Percentiles rank a stretch among this genome's conserved stretches.
These are phyloP conservation scores for Chaunax sp. DNA, from an alignment of 2,797 vertebrate genomes.

Conservation along the genomic window DNA sequence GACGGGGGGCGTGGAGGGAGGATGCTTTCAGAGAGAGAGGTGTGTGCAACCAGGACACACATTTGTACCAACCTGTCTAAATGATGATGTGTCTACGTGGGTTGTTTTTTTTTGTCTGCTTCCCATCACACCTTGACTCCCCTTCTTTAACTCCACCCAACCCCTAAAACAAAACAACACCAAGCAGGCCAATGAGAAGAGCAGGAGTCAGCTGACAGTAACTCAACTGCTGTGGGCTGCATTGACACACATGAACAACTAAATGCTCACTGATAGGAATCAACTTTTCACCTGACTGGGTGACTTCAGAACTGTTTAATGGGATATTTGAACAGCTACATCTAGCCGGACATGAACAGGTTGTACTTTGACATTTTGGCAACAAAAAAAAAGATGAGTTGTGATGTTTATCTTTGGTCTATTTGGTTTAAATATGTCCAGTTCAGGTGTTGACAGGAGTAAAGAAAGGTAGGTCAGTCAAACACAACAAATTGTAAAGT, in stretches of 20 bases:
- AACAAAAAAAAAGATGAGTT: neutral
- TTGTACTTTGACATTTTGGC: too few relatives aligned
- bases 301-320: too few relatives aligned
- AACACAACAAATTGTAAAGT: constrained; percentile 50
- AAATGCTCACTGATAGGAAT: too few relatives aligned
- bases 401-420: constrained; percentile 11
- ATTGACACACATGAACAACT: too few relatives aligned
- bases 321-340: too few relatives aligned
- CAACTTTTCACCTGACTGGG: too few relatives aligned
- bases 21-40: constrained; percentile 23
- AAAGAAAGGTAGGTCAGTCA: constrained; percentile 47
- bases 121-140: constrained; percentile 6
- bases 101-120: neutral
- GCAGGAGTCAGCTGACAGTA: neutral
- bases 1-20: constrained; percentile 16
- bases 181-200: constrained; percentile 14
- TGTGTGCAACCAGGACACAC: constrained; percentile 24
- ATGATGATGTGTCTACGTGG: constrained; percentile 44
- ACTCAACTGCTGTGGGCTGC: too few relatives aligned
- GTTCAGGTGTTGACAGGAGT: constrained; percentile 49
- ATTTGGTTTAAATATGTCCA: constrained; percentile 43
- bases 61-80: constrained; percentile 39
- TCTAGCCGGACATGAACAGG: too few relatives aligned
- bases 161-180: constrained; percentile 26
- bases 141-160: constrained; percentile 16